Evolutionary conservation across 2,113 vertebrate species (phyloP).

Genomic region (Rhegmatorhina hoffmannsi): DNA sequence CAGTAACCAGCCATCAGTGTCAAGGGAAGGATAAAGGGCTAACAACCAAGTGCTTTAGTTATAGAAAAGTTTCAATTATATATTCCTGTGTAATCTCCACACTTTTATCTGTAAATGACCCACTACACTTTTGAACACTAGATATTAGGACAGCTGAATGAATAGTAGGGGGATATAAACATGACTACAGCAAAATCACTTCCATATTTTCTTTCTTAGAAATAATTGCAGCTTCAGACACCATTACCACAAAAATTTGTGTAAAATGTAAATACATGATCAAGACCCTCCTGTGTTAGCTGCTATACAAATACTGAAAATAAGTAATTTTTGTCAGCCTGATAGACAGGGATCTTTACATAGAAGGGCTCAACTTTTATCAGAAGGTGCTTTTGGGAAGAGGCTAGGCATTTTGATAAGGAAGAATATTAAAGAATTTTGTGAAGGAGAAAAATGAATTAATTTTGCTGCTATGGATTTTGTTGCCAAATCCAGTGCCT

Average conservation of each 20-base stretch:
- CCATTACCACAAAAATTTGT: background rate
- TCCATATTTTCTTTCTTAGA: background rate
- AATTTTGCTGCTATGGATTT: background rate
- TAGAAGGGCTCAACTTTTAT: background rate
- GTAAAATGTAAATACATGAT: background rate
- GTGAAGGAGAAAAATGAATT: background rate
- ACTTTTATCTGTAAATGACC: background rate
- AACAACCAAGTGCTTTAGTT: background rate
- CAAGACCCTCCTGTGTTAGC: background rate
- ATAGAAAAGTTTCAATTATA: background rate
- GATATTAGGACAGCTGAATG: background rate
- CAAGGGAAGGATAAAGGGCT: background rate
- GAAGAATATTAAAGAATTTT: background rate
- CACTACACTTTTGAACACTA: background rate
- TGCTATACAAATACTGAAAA: background rate
- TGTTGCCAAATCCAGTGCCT: background rate
- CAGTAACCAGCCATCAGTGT: too few species aligned
- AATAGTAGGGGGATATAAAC: background rate
- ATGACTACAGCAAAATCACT: background rate
- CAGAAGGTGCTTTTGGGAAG: background rate
- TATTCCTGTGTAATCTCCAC: background rate
- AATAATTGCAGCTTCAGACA: background rate
- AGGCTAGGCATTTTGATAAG: background rate
- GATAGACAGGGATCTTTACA: background rate
- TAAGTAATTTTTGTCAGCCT: background rate